These are phyloP conservation scores for Molossus molossus DNA, from an alignment of 2,797 vertebrate species.

Conservation along the genomic window DNA sequence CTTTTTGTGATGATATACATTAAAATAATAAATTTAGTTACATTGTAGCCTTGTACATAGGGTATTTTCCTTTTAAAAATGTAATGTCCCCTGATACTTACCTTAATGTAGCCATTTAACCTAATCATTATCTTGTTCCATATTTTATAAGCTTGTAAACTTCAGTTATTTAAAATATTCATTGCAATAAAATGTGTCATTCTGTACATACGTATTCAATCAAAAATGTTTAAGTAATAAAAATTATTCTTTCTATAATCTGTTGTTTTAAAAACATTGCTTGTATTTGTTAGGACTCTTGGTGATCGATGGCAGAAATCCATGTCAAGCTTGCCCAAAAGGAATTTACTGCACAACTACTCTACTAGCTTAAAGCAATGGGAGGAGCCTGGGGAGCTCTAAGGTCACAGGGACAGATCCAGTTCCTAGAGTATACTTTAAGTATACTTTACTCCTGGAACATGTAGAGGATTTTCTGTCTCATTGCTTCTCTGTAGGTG, in stretches of 20 bases:
- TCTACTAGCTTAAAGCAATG: not conserved
- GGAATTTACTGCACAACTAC: not conserved
- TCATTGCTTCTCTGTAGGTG: not conserved
- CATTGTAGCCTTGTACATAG: not conserved
- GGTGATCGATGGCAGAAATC: not conserved
- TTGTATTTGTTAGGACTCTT: not conserved
- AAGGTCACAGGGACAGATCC: not conserved
- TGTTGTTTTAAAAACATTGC: slow-evolving; percentile 21
- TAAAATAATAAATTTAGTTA: slow-evolving; percentile 9
- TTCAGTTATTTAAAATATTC: slow-evolving; percentile 45
- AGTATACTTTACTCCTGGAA: not conserved
- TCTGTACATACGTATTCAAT: not conserved
- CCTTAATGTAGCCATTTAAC: slow-evolving; percentile 1
- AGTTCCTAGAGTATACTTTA: not conserved
- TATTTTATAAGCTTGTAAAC: slow-evolving; percentile 57
- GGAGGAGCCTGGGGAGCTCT: not conserved
- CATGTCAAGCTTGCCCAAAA: not conserved
- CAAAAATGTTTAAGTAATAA: slow-evolving; percentile 38
- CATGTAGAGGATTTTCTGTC: not conserved
- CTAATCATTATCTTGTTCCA: not conserved
- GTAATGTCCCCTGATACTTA: not conserved
- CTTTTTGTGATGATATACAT: not conserved
- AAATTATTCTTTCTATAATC: not conserved
- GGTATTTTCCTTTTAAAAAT: slow-evolving; percentile 51
- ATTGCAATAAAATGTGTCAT: slow-evolving; percentile 13